Base-by-base conservation (phyloP, 2,888 invertebrate genomes). In the Drosophila subquinaria region DNA sequence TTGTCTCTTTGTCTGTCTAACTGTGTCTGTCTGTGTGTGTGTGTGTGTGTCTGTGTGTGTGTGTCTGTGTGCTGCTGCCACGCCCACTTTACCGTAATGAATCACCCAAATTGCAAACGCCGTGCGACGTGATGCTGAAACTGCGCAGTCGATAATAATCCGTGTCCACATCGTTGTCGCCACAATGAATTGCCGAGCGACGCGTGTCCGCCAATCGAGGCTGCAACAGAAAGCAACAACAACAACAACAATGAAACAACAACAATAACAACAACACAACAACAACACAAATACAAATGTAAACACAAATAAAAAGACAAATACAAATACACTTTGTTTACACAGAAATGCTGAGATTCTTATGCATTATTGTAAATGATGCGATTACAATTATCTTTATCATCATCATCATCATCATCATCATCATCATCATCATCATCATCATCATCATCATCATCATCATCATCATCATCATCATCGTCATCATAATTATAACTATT, bases 101-200 rank as follows among this genome's bases (percentile, higher is more conserved):
- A 91, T 96, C 96, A 0, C 96, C 96, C 69, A 95, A 93, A 91
- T 95, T 95, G 83, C 95, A 95, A 42, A 95, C 94, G 27, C 96
- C 96, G 84, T 95, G 95, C 51, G 95, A 94, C 45, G 95, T 96
- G 81, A 95, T 95, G 78, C 95, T 95, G 91, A 96, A 96, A 76
- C 95, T 95, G 48, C 96, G 94, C 42, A 96, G 93, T 40, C 95
- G 94, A 90, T 95, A 95, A 87, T 94, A 94, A 72, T 94, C 94
- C 76, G 94, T 93, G 68, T 92, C 93, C 57, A 92, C 92, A 67
- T 93, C 93, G 11, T 90, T 91, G 23, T 90, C 91, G 23, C 90
- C 92, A 71, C 92, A 91, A 59, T 92, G 92, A 48, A 92, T 92
- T 36, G 93, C 93, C 40, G 93, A 90, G 40, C 94, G 92, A 63